These are phyloP conservation scores for Pangasius larnaudii DNA, from an alignment of 2,797 vertebrate species.

Conservation along the genomic window DNA sequence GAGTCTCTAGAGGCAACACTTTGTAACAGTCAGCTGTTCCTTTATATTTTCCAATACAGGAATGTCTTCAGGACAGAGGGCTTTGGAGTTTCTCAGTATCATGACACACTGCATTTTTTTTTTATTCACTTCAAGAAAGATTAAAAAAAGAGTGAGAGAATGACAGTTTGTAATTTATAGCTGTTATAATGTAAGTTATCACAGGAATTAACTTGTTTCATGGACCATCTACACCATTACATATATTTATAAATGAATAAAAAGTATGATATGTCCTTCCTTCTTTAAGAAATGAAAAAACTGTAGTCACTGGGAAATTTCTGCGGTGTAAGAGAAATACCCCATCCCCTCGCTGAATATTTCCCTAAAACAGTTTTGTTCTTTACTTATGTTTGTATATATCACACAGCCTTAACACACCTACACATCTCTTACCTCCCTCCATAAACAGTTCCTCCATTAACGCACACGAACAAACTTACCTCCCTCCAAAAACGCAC, in stretches of 20 bases:
- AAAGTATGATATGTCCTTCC: background rate
- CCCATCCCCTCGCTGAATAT: background rate
- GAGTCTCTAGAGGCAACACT: background rate
- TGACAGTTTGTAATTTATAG: background rate
- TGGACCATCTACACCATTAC: background rate
- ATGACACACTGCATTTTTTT: background rate
- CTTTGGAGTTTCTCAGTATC: background rate
- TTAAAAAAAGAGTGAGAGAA: too few relatives aligned
- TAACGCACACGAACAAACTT: background rate
- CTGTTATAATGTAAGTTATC: background rate
- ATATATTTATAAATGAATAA: background rate
- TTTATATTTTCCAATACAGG: background rate
- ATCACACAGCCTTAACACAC: background rate
- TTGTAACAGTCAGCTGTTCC: background rate
- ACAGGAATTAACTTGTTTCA: background rate
- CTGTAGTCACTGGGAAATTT: background rate
- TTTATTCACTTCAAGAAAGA: background rate
- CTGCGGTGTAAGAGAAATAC: background rate
- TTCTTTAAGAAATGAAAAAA: too few relatives aligned
- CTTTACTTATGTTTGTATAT: background rate
- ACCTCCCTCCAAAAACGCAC: background rate
- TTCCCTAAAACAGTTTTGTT: background rate
- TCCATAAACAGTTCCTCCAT: background rate
- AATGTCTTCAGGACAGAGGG: background rate
- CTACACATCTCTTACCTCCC: background rate